A percentile compares a stretch with the other conserved stretches of the same genome.
Evolutionary conservation across 2,888 invertebrate species (phyloP).

Genomic region (Rhimphoctona megacephalus): DNA sequence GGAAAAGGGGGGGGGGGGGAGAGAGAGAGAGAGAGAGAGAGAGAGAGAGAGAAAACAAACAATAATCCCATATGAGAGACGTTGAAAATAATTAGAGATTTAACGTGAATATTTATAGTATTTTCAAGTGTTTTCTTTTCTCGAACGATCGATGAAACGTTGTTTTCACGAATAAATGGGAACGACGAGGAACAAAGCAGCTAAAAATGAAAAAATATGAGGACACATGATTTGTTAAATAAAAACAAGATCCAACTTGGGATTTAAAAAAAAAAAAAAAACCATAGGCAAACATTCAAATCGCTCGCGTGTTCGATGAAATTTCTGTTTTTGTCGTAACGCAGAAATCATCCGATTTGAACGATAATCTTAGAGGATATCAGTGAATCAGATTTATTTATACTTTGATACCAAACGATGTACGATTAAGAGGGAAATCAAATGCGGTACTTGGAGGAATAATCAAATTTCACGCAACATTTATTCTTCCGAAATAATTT

Average conservation of each 20-base stretch:
- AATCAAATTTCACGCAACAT: too few species aligned
- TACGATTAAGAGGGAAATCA: slow-evolving; percentile 53
- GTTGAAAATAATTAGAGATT: too few species aligned
- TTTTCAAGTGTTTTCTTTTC: slow-evolving; percentile 46
- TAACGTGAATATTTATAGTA: too few species aligned
- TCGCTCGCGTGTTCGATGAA: slow-evolving; percentile 29
- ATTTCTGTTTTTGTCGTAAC: slow-evolving; percentile 24
- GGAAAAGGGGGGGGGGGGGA: too few species aligned
- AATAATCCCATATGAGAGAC: too few species aligned
- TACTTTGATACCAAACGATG: slow-evolving; percentile 73
- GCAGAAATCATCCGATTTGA: too few species aligned
- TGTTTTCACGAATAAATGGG: neutral
- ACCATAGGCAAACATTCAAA: neutral
- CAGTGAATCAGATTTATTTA: slow-evolving; percentile 73
- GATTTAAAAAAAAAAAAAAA: slow-evolving; percentile 32
- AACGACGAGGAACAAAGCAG: slow-evolving; percentile 36
- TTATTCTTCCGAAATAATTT: neutral
- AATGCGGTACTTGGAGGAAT: neutral
- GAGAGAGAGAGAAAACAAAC: too few species aligned
- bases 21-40: too few species aligned
- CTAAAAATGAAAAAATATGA: slow-evolving; percentile 33
- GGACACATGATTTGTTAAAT: slow-evolving; percentile 11
- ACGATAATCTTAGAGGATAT: slow-evolving; percentile 68
- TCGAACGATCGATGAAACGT: slow-evolving; percentile 43
- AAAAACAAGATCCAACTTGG: too few species aligned